Conservation (phyloP, 2,113 vertebrate genomes). For the Lophochroa leadbeateri region DNA sequence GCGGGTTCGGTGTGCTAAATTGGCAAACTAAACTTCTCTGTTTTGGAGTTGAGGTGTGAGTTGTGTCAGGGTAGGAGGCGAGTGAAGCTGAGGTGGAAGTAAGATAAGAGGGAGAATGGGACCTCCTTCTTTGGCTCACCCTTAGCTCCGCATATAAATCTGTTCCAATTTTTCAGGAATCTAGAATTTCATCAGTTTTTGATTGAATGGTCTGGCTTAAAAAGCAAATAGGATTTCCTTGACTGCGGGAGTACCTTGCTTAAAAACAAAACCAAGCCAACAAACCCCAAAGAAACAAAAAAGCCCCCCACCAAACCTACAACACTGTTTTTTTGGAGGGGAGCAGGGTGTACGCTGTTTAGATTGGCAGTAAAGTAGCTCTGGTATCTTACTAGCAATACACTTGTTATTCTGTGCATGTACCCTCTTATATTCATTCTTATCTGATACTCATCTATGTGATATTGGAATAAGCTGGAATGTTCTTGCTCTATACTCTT, state of each 20-base stretch:
- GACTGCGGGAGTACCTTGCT: not conserved
- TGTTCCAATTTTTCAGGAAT: not conserved
- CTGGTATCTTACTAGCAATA: not conserved
- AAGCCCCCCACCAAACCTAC: not conserved
- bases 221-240: not conserved
- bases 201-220: not conserved
- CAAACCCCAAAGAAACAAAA: not conserved
- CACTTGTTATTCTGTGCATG: not conserved
- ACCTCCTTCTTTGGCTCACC: not conserved
- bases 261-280: not conserved
- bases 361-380: not conserved
- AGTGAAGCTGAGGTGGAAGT: not conserved
- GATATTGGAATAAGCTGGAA: not conserved
- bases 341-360: not conserved
- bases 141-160: not conserved
- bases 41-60: not conserved
- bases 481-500: not conserved
- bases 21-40: not conserved
- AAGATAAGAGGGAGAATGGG: not conserved
- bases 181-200: not conserved
- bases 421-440: not conserved
- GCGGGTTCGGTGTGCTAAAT: not conserved
- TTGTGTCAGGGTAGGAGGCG: not conserved
- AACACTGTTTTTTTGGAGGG: not conserved
- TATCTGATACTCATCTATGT: not conserved